phyloP scores from a whole-genome alignment of 2,888 invertebrate genomes.

The Drosophila pseudotalamancana region DNA sequence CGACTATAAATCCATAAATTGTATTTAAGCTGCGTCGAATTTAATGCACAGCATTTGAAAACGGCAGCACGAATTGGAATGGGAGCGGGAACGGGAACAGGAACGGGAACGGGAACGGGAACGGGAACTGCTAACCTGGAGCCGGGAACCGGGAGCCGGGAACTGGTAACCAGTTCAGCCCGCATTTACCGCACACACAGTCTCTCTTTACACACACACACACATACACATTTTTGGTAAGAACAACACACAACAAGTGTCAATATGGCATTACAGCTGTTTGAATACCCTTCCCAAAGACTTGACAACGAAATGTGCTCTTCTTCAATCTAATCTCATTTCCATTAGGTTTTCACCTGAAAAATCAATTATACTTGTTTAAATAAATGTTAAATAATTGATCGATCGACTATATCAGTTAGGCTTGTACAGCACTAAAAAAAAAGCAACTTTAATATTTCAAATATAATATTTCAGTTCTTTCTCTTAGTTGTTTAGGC shows the following conservation, averaged over 20 bases:
- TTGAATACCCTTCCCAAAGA: not conserved
- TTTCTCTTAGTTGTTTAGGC: too few species aligned
- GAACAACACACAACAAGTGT: slow-evolving; percentile 24
- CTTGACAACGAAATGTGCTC: too few species aligned
- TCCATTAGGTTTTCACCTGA: too few species aligned
- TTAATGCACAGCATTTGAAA: slow-evolving; percentile 10
- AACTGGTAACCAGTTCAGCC: slow-evolving; percentile 11
- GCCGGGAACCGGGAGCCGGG: not conserved
- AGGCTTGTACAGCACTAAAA: too few species aligned
- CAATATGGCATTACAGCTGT: slow-evolving; percentile 28
- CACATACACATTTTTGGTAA: not conserved
- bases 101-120: too few species aligned
- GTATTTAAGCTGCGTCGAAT: slow-evolving; percentile 24
- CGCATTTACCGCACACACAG: slow-evolving; percentile 38
- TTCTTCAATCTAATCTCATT: too few species aligned
- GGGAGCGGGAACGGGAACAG: not conserved
- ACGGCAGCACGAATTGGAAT: not conserved
- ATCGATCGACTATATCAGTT: too few species aligned
- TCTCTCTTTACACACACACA: slow-evolving; percentile 1
- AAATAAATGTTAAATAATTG: too few species aligned
- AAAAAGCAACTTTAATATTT: too few species aligned
- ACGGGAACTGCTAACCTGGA: slow-evolving; percentile 1
- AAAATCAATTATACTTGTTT: too few species aligned
- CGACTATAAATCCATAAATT: slow-evolving; percentile 42
- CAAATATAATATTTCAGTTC: too few species aligned